These are phyloP conservation scores for Ceratothoa steindachneri DNA, from an alignment of 2,888 invertebrate genomes.

Conservation along the genomic window DNA sequence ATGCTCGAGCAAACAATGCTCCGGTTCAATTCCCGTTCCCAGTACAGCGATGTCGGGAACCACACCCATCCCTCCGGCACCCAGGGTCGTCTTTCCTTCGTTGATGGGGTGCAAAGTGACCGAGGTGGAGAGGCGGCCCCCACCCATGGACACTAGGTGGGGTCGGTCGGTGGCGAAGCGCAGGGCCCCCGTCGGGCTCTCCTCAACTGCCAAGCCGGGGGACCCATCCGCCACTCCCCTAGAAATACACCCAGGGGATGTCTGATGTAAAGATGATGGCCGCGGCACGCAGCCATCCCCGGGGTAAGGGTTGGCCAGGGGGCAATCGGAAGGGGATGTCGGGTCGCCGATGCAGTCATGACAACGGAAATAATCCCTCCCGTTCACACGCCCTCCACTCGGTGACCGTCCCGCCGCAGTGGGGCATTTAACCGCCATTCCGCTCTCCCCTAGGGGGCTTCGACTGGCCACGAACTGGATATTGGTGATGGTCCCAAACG, in stretches of 20 bases:
- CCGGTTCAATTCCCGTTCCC: slow-evolving; percentile 77
- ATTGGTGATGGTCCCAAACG: slow-evolving; percentile 1
- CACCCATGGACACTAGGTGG: slow-evolving; percentile 85
- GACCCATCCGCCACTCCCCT: not conserved
- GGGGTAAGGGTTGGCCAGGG: not conserved
- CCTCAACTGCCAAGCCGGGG: slow-evolving; percentile 49
- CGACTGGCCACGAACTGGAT: slow-evolving; percentile 1
- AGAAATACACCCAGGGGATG: not conserved
- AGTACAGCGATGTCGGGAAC: slow-evolving; percentile 77
- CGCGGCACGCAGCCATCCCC: too few species aligned
- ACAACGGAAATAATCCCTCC: too few species aligned
- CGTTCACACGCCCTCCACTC: too few species aligned
- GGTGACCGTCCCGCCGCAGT: not conserved
- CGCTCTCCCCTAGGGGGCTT: not conserved
- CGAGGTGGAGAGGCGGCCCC: slow-evolving; percentile 83
- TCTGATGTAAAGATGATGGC: not conserved
- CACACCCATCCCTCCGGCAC: slow-evolving; percentile 61
- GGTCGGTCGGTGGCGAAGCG: slow-evolving; percentile 74
- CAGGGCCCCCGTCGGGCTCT: slow-evolving; percentile 59
- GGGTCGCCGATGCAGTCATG: not conserved
- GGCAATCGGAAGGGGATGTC: not conserved
- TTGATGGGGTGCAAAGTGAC: slow-evolving; percentile 85
- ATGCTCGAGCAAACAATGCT: slow-evolving; percentile 84
- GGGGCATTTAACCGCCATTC: not conserved
- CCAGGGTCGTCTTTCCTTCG: slow-evolving; percentile 77